These are phyloP conservation scores for Lasius fuliginosus DNA, from an alignment of 2,888 invertebrate species.

Conservation along the genomic window DNA sequence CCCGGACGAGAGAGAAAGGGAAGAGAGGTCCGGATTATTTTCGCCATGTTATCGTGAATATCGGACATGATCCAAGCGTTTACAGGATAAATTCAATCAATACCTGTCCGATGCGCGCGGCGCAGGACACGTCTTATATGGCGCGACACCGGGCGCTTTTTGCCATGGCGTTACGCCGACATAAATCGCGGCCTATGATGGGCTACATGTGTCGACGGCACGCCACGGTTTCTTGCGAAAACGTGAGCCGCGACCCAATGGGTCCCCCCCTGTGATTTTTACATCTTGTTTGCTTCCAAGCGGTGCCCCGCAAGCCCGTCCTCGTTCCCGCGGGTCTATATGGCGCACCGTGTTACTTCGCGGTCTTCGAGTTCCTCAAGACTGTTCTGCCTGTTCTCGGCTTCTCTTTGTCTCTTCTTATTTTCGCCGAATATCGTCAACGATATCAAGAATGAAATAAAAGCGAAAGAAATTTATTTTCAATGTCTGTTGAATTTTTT, in stretches of 20 bases:
- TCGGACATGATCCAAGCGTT: slow-evolving; percentile 79
- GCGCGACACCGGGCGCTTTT: slow-evolving; percentile 78
- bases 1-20: neutral
- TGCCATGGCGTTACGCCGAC: slow-evolving; percentile 82
- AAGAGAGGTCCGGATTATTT: slow-evolving; percentile 12
- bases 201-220: slow-evolving; percentile 86
- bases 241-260: slow-evolving; percentile 84
- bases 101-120: slow-evolving; percentile 75
- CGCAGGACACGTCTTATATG: slow-evolving; percentile 81
- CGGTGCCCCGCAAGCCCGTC: slow-evolving; percentile 6
- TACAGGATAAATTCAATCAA: slow-evolving; percentile 84
- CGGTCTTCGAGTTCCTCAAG: slow-evolving; percentile 54
- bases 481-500: neutral
- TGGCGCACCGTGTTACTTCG: slow-evolving; percentile 63
- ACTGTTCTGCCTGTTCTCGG: slow-evolving; percentile 24
- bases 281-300: slow-evolving; percentile 81
- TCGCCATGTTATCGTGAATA: slow-evolving; percentile 26
- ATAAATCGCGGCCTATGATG: slow-evolving; percentile 86
- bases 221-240: slow-evolving; percentile 85
- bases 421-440: slow-evolving; percentile 41
- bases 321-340: slow-evolving; percentile 60
- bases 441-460: neutral
- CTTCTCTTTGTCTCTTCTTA: neutral
- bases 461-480: neutral
- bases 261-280: slow-evolving; percentile 79